Conservation (phyloP, 2,888 invertebrate species). For the Caradrina kadenii region DNA sequence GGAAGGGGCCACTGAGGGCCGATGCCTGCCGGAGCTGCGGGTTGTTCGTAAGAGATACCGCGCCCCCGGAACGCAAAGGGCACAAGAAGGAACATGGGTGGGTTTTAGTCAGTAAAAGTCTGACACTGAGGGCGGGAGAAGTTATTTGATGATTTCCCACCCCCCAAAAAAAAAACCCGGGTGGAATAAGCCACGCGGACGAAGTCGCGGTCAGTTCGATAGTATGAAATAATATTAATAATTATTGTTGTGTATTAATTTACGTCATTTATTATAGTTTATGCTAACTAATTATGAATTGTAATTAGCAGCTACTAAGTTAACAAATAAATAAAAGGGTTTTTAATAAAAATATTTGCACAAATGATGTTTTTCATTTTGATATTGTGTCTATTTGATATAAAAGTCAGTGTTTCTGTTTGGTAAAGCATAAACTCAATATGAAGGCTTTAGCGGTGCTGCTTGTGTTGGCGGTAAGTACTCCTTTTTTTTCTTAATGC, state of each 20-base stretch:
- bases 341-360: slow-evolving; percentile 32
- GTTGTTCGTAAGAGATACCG: too few species aligned
- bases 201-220: too few species aligned
- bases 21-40: too few species aligned
- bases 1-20: too few species aligned
- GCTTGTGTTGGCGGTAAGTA: slow-evolving; percentile 40
- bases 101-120: too few species aligned
- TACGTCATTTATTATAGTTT: background rate
- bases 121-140: too few species aligned
- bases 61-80: too few species aligned
- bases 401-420: background rate
- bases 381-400: slow-evolving; percentile 13
- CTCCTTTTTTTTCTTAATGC: background rate
- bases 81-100: too few species aligned
- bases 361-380: slow-evolving; percentile 20
- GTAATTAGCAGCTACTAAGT: background rate
- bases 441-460: slow-evolving; percentile 24
- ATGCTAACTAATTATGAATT: slow-evolving; percentile 1
- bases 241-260: background rate
- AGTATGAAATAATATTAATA: background rate
- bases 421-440: slow-evolving; percentile 1
- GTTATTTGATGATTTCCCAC: too few species aligned
- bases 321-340: slow-evolving; percentile 14
- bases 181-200: too few species aligned
- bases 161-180: too few species aligned